Base-by-base conservation (phyloP, 2,888 invertebrate species). In the Fragum sueziense region DNA sequence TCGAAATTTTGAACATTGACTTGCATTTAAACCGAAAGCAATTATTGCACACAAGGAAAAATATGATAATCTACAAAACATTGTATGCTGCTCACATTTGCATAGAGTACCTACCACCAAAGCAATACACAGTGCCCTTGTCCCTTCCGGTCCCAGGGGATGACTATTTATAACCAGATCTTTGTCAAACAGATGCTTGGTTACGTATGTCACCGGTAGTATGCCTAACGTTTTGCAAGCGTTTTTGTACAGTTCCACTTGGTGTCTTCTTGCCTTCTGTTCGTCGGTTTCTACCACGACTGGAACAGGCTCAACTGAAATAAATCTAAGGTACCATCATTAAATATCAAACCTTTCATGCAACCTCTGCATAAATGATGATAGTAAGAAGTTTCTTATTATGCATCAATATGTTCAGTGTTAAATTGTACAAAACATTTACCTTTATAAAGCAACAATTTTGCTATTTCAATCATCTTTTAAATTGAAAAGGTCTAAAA, bases 81-180 rank as follows among this genome's bases (percentile, higher is more conserved):
- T n/a, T n/a, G n/a, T n/a, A n/a, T n/a, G n/a, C n/a, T n/a, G n/a
- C n/a, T n/a, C n/a, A n/a, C n/a, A n/a, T n/a, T n/a, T n/a, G n/a
- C n/a, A n/a, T n/a, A n/a, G n/a, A n/a, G n/a, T 37, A 65, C 88
- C 82, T 79, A 89, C 90, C 72, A 89, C 88, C 31, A 90, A 72
- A 11, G 89, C 88, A 52, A 88, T 84, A 34, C 89, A 89, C 25
- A 89, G 67, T n/a, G 91, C 91, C 47, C 82, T 81, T 9, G 88
- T 84, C 0, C 89, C 91, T 9, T 82, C 78, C 7, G 88, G 86
- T 0, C 90, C 91, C 0, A 90, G 79, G 0, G 87, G 85, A 57
- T 87, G 87, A 54, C 86, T 88, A 54, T 86, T 86, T 83, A 90
- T 86, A 0, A 79, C 76, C 22, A 90, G 73, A 37, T 83, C 74